Conservation (phyloP, 1,140 invertebrate species). For the Sogatella furcifera region DNA sequence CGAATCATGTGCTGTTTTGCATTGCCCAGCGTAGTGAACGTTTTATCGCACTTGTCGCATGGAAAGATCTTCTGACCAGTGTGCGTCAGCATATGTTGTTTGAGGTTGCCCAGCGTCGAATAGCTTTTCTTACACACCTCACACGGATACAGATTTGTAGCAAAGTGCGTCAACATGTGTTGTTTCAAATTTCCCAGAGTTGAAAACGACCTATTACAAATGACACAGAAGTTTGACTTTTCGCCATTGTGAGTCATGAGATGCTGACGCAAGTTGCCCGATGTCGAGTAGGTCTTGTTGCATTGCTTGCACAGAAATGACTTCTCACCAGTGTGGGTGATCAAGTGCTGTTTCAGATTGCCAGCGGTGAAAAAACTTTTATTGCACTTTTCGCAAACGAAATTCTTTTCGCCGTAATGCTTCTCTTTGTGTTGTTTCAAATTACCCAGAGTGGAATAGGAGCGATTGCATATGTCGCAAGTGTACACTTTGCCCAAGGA, state of each 20-base stretch:
- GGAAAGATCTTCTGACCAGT: constrained; percentile 47
- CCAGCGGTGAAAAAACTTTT: constrained; percentile 20
- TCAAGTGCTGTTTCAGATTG: constrained; percentile 55
- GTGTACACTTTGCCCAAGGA: neutral
- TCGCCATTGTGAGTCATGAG: constrained; percentile 12
- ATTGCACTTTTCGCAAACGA: neutral
- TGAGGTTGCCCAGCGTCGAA: neutral
- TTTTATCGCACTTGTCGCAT: constrained; percentile 39
- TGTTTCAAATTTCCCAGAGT: constrained; percentile 53
- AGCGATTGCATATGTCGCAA: neutral
- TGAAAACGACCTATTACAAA: constrained; percentile 8
- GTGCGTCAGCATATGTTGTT: constrained; percentile 42
- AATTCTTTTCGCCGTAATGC: neutral
- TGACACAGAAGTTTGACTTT: constrained; percentile 9
- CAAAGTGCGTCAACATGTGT: constrained; percentile 62
- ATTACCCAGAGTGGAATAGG: constrained; percentile 1
- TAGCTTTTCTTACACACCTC: constrained; percentile 31
- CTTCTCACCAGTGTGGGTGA: constrained; percentile 58
- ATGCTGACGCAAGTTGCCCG: neutral
- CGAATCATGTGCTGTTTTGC: constrained; percentile 33
- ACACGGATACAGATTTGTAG: constrained; percentile 35
- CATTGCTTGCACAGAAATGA: constrained; percentile 36
- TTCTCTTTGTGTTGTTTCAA: neutral
- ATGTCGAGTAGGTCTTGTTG: neutral
- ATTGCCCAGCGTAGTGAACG: constrained; percentile 26